A percentile compares a stretch with the other conserved stretches of the same genome.
Evolutionary conservation across 2,797 vertebrate species (phyloP).

Genomic region (Coregonus sp.): DNA sequence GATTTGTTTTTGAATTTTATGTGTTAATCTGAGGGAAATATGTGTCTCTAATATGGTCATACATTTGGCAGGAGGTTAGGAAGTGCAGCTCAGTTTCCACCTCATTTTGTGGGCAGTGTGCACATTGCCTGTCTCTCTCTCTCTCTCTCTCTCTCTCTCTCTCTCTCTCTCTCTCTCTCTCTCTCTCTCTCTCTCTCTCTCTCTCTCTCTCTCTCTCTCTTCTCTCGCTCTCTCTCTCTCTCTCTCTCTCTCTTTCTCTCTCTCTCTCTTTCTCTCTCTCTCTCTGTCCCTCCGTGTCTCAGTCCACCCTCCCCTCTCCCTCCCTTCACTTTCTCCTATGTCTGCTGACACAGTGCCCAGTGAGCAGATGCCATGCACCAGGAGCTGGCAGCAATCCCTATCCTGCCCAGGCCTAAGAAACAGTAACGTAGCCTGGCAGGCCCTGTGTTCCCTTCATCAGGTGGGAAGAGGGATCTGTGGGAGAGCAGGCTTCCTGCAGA

Average conservation of each 20-base stretch:
- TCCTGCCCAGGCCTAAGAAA: constrained; percentile 33
- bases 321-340: constrained; percentile 1
- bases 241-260: background rate
- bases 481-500: constrained; percentile 20
- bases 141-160: too few species aligned
- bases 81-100: too few species aligned
- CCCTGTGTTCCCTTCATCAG: constrained; percentile 24
- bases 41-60: too few species aligned
- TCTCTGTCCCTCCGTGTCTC: background rate
- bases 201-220: too few species aligned
- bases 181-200: too few species aligned
- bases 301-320: background rate
- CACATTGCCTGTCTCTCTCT: too few species aligned
- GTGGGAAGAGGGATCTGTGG: constrained; percentile 31
- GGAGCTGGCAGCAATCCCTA: constrained; percentile 46
- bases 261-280: background rate
- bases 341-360: constrained; percentile 45
- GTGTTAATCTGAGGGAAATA: too few species aligned
- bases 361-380: constrained; percentile 45
- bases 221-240: background rate
- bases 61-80: too few species aligned
- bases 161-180: too few species aligned
- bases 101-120: too few species aligned
- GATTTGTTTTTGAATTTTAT: too few species aligned
- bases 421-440: constrained; percentile 12